These are phyloP conservation scores for Hypomecis atomaria DNA, from an alignment of 2,888 invertebrate species.

Conservation along the genomic window DNA sequence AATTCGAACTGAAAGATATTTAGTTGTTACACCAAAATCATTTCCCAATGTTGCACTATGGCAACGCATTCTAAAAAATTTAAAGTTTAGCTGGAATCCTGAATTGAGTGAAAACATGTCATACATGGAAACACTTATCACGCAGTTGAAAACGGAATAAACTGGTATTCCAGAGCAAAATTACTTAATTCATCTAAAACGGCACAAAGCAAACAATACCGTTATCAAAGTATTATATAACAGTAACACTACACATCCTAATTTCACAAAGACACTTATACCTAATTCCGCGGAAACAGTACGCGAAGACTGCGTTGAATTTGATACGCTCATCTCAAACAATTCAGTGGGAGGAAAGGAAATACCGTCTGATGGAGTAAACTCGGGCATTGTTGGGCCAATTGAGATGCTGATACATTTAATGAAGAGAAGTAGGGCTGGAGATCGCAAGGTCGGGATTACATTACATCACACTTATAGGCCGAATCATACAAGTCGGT, in stretches of 20 bases:
- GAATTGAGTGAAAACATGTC: too few species aligned
- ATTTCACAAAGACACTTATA: constrained; percentile 21
- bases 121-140: too few species aligned
- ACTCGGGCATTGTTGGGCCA: constrained; percentile 48
- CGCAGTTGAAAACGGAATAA: too few species aligned
- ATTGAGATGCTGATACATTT: constrained; percentile 38
- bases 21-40: too few species aligned
- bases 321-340: constrained; percentile 34
- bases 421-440: constrained; percentile 29
- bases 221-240: constrained; percentile 14
- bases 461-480: too few species aligned
- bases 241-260: constrained; percentile 17
- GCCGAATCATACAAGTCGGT: too few species aligned
- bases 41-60: too few species aligned
- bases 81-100: too few species aligned
- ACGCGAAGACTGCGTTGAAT: constrained; percentile 14
- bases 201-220: not conserved
- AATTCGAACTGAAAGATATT: too few species aligned
- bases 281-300: constrained; percentile 27
- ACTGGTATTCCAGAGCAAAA: too few species aligned
- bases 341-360: constrained; percentile 68
- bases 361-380: constrained; percentile 74
- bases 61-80: too few species aligned
- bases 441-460: not conserved
- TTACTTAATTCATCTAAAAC: not conserved